Base-by-base conservation (phyloP, 2,113 vertebrate genomes). In the Steatornis caripensis region DNA sequence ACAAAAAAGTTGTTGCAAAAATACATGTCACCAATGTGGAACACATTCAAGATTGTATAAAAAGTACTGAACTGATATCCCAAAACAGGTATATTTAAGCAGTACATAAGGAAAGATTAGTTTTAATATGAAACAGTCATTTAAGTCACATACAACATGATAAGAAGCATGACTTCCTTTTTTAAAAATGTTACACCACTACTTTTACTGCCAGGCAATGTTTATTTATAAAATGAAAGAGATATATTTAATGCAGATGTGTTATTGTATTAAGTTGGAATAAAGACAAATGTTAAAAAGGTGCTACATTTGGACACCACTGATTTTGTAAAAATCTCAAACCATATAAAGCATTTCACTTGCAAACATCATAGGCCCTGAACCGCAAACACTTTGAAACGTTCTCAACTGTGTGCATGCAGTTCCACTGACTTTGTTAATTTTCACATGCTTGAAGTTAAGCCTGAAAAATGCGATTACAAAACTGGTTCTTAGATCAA, bases 21-120 rank as follows among this genome's bases (percentile, higher is more conserved):
- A 98, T 98, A 98, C 98, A 98, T 98, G 98, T 98, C 98, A 98
- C 98, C 98, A 98, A 98, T 98, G 98, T 98, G 98, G 98, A 98
- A 98, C 98, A 98, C 97, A 98, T 97, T 98, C 97, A 97, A 97
- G 95, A 97, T 98, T 78, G 96, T 98, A 98, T 98, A 97, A 98
- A 97, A 98, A 98, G 98, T 98, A 98, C 98, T 98, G 98, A 98
- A 98, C 97, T 97, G 97, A 98, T 98, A 98, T 98, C 98, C 98
- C 98, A 94, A 98, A 98, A 97, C 97, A 98, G 98, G 98, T 97
- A 98, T 98, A 98, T 98, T 96, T 98, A 98, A 98, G 97, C 98
- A 98, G 98, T 98, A 98, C 98, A 93, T 98, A 97, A 96, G 97
- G 96, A 97, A 98, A 97, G 96, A 95, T 97, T 95, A 98, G 98